A percentile compares a stretch with the other conserved stretches of the same genome.
Evolutionary conservation across 2,888 invertebrate genomes (phyloP).

Genomic region (Masnerella sp.): DNA sequence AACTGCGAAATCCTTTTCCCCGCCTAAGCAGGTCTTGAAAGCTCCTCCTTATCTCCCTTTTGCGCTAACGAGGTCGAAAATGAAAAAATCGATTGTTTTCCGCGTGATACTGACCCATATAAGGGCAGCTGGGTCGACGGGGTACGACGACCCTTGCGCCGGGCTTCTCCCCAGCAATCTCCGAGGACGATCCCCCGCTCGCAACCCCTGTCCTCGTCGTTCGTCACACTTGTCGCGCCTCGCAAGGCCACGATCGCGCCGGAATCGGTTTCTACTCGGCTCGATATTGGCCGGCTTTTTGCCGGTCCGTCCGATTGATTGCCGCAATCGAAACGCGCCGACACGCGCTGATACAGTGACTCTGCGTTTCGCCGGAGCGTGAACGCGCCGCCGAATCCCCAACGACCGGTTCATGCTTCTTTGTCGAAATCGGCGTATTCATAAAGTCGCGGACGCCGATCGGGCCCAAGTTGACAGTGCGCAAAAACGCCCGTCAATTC

Average conservation of each 20-base stretch:
- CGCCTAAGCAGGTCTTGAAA: slow-evolving; percentile 2
- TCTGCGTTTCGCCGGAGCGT: slow-evolving; percentile 48
- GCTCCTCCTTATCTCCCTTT: background rate
- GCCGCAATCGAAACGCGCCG: slow-evolving; percentile 49
- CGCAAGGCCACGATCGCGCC: slow-evolving; percentile 45
- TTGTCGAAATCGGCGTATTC: slow-evolving; percentile 47
- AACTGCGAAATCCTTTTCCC: too few species aligned
- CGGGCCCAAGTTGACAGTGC: slow-evolving; percentile 1
- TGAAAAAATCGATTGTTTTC: slow-evolving; percentile 57
- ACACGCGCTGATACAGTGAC: slow-evolving; percentile 59
- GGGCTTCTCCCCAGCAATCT: slow-evolving; percentile 58
- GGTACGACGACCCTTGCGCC: slow-evolving; percentile 56
- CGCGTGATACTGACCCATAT: slow-evolving; percentile 57
- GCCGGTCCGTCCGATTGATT: slow-evolving; percentile 42
- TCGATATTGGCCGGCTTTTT: slow-evolving; percentile 53
- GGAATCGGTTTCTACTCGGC: slow-evolving; percentile 41
- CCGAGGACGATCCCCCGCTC: slow-evolving; percentile 56
- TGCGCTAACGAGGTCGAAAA: slow-evolving; percentile 30
- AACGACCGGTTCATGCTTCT: slow-evolving; percentile 49
- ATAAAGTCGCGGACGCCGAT: slow-evolving; percentile 54
- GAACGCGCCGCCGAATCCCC: slow-evolving; percentile 48
- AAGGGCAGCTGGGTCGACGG: slow-evolving; percentile 70
- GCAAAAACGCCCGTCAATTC: slow-evolving; percentile 57
- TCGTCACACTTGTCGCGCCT: slow-evolving; percentile 53
- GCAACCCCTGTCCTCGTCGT: slow-evolving; percentile 42